Evolutionary conservation across 2,797 vertebrate species (phyloP).

Genomic region (Oryzias sinensis): DNA sequence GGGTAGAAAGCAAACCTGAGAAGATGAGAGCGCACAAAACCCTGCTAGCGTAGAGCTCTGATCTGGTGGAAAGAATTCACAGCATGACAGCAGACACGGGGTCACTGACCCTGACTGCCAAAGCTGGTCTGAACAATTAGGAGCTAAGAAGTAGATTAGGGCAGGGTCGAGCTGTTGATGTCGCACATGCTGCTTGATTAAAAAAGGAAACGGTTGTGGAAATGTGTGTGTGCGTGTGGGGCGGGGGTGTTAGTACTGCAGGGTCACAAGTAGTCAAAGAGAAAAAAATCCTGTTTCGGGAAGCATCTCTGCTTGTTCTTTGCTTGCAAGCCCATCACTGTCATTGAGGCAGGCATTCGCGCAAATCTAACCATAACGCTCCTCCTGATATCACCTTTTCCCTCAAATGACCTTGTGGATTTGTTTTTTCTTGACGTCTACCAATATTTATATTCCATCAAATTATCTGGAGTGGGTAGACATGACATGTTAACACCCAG

Average conservation of each 20-base stretch:
- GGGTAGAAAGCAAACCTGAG: not conserved
- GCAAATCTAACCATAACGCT: slow-evolving; percentile 5
- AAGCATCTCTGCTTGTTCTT: slow-evolving; percentile 12
- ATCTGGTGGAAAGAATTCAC: slow-evolving; percentile 41
- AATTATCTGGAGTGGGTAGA: too few species aligned
- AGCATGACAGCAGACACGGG: slow-evolving; percentile 37
- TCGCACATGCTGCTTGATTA: slow-evolving; percentile 25
- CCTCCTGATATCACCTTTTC: too few species aligned
- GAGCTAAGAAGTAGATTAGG: slow-evolving; percentile 47
- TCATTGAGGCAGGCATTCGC: slow-evolving; percentile 51
- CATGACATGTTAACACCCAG: too few species aligned
- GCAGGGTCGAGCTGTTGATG: slow-evolving; percentile 39
- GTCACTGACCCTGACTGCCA: slow-evolving; percentile 51
- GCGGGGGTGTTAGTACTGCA: not conserved
- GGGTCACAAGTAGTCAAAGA: slow-evolving; percentile 31
- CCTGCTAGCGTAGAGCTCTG: not conserved
- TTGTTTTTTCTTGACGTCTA: too few species aligned
- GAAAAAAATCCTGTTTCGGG: slow-evolving; percentile 47
- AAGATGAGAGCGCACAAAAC: not conserved
- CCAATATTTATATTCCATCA: too few species aligned
- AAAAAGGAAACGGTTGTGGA: slow-evolving; percentile 24
- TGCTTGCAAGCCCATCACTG: slow-evolving; percentile 36
- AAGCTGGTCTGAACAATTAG: slow-evolving; percentile 54
- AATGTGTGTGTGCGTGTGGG: too few species aligned
- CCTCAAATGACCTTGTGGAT: too few species aligned